phyloP scores from a whole-genome alignment of 2,113 vertebrate species.

The Protobothrops flavoviridis region DNA sequence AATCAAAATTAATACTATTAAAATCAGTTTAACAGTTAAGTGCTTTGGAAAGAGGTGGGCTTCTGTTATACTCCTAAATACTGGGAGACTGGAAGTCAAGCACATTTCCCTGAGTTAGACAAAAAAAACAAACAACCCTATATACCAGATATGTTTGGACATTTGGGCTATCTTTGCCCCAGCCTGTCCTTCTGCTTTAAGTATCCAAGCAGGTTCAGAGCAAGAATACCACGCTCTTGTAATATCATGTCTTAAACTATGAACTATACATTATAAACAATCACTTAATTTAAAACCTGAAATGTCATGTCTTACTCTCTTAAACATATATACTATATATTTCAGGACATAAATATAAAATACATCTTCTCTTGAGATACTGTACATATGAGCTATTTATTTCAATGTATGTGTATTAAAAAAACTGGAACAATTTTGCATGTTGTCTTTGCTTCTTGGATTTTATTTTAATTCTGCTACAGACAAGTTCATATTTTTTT shows the following conservation, averaged over 20 bases:
- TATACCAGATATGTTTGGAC: background rate
- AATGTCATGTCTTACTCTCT: background rate
- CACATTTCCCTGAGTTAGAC: background rate
- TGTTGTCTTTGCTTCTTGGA: background rate
- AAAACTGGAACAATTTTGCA: background rate
- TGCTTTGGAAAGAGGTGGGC: background rate
- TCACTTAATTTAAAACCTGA: background rate
- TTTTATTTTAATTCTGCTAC: background rate
- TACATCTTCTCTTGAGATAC: background rate
- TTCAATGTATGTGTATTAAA: background rate
- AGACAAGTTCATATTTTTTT: background rate
- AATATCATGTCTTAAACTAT: background rate
- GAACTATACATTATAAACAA: background rate
- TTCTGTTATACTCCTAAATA: background rate
- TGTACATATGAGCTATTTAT: background rate
- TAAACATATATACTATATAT: background rate
- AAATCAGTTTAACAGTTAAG: background rate
- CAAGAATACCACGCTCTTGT: background rate
- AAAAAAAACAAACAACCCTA: background rate
- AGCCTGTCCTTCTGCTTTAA: background rate
- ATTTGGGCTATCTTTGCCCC: background rate
- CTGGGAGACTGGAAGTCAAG: background rate
- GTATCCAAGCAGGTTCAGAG: background rate
- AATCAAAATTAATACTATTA: background rate
- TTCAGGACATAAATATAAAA: background rate